phyloP scores from a whole-genome alignment of 2,888 invertebrate genomes.

The Cephus spinipes region DNA sequence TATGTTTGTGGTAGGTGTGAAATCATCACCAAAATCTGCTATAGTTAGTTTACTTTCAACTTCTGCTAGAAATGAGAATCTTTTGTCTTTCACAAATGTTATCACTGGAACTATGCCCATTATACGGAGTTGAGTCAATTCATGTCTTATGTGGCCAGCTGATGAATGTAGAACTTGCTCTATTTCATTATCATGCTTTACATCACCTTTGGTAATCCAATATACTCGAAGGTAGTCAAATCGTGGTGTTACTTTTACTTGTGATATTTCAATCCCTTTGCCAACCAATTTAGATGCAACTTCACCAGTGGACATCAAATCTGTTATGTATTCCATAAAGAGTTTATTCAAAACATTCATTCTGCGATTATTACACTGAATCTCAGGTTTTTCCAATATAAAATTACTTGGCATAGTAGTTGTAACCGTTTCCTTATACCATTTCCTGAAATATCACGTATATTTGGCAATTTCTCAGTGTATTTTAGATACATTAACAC shows the following conservation, averaged over 20 bases:
- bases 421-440: constrained; percentile 42
- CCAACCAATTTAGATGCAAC: constrained; percentile 71
- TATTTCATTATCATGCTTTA: constrained; percentile 68
- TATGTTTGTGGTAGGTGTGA: constrained; percentile 63
- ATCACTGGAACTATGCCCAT: constrained; percentile 84
- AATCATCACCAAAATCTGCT: constrained; percentile 79
- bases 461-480: constrained; percentile 7
- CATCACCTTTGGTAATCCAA: constrained; percentile 75
- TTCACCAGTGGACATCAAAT: constrained; percentile 81
- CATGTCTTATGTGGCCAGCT: constrained; percentile 76
- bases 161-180: constrained; percentile 70
- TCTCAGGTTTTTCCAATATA: constrained; percentile 61
- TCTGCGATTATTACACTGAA: constrained; percentile 71
- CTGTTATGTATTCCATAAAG: constrained; percentile 85
- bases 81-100: constrained; percentile 78
- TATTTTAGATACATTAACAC: constrained; percentile 1
- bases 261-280: constrained; percentile 79
- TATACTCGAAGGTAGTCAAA: constrained; percentile 77
- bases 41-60: constrained; percentile 72
- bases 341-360: constrained; percentile 80
- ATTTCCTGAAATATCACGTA: constrained; percentile 25
- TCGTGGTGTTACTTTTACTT: constrained; percentile 76
- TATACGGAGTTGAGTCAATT: constrained; percentile 77
- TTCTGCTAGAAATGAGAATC: constrained; percentile 69
- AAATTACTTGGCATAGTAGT: constrained; percentile 44